Evolutionary conservation across 2,113 vertebrate genomes (phyloP), one percentile per base, ranked within the genome.

Genomic region (Tetrax tetrax): DNA sequence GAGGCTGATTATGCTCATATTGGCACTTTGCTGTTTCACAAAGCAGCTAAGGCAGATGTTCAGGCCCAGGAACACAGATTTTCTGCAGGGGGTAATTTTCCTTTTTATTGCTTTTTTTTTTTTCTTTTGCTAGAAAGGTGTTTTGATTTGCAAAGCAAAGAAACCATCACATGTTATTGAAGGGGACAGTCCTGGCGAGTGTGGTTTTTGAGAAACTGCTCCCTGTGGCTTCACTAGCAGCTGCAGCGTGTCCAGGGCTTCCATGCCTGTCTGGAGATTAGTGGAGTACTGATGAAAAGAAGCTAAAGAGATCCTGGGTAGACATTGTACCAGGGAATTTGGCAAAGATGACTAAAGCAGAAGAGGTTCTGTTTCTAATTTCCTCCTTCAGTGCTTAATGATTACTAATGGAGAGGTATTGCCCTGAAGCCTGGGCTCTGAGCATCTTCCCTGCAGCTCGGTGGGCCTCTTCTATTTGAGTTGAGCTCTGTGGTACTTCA

Each of bases 21-120:
- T 18, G 60, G 33, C 9, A n/a, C 38, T 75, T 71, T 12, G 47
- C 18, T 63, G 18, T 22, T 70, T 81, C 35, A 64, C 35, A 56
- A 83, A 90, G 78, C 20, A 82, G 45, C 20, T n/a, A 41, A 74
- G 43, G 78, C 87, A 97, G 95, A 87, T 95, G 88, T 83, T 96
- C 38, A 79, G 31, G 51, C 23, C 21, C 35, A 83, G 48, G 54
- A 95, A 75, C 28, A 66, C 51, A 35, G 37, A 9, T 23, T 86
- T 86, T 86, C 94, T 90, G 37, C 70, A 85, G 75, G 87, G 27
- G 51, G 61, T 85, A 79, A 79, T 61, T 89, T 91, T 72, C 61
- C 72, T 77, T 75, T 66, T 63, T 63, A 38, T 21, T 74, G 38
- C 43, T 69, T 60, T 78, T 14, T 64, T 66, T 77, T 87, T 35